These are phyloP conservation scores for Monodelphis domestica DNA, from an alignment of 2,797 vertebrate species.

Conservation along the genomic window DNA sequence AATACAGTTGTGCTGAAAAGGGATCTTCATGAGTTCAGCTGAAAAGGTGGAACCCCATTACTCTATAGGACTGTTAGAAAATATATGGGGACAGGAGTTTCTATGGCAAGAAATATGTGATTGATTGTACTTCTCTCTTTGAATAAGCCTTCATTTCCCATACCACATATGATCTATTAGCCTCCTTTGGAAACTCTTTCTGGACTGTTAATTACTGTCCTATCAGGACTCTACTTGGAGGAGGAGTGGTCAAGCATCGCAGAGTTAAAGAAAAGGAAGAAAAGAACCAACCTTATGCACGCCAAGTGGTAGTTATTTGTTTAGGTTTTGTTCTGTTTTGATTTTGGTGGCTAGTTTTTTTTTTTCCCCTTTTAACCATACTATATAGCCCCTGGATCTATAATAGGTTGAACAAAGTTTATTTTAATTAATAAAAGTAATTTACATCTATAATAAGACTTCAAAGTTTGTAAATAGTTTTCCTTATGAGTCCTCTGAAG, in stretches of 20 bases:
- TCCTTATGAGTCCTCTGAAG: background rate
- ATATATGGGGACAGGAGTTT: background rate
- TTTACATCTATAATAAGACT: background rate
- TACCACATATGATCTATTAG: background rate
- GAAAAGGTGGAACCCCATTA: background rate
- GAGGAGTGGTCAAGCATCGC: background rate
- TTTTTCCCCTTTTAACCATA: conserved; percentile 5
- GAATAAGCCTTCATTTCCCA: background rate
- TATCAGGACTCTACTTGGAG: background rate
- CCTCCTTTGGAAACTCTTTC: background rate
- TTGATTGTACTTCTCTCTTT: background rate
- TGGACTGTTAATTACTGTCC: background rate
- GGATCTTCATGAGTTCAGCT: background rate
- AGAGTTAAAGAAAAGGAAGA: background rate
- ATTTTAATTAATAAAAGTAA: background rate
- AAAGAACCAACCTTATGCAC: background rate
- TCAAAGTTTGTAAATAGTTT: background rate
- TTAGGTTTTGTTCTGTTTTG: background rate
- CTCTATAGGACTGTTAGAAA: background rate
- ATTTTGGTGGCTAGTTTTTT: background rate
- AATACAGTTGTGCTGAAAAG: background rate
- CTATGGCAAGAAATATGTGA: background rate
- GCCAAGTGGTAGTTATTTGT: background rate
- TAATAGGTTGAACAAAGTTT: background rate
- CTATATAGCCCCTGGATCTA: background rate